Evolutionary conservation across 2,888 invertebrate genomes (phyloP).

Genomic region (Cataglyphis cursor): DNA sequence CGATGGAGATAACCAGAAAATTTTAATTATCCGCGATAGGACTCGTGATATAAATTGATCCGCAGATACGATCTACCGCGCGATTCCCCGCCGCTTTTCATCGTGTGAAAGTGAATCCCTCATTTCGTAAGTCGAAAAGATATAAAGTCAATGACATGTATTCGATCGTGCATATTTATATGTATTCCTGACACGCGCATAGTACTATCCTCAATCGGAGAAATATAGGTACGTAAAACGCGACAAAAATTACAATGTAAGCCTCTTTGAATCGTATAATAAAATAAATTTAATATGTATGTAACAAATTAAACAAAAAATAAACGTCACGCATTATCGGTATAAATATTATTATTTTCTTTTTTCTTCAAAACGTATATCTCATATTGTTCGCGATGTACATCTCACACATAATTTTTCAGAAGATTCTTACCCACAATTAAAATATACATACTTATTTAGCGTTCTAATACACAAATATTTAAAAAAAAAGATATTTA

Average conservation of each 20-base stretch:
- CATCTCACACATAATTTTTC: neutral
- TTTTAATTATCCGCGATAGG: conserved; percentile 60
- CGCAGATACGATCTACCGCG: conserved; percentile 60
- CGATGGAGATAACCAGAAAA: conserved; percentile 33
- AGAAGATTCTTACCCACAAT: neutral
- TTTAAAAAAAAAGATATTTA: too few species aligned
- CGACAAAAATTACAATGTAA: neutral
- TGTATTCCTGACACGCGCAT: neutral
- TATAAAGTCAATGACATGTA: conserved; percentile 57
- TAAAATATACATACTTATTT: neutral
- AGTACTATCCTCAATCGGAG: neutral
- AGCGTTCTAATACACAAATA: too few species aligned
- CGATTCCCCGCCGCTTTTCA: conserved; percentile 66
- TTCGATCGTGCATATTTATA: neutral
- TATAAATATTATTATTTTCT: neutral
- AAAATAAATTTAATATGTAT: neutral
- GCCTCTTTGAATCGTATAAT: neutral
- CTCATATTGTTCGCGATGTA: neutral
- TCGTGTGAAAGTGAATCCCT: conserved; percentile 73
- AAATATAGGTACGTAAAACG: neutral
- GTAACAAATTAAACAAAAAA: neutral
- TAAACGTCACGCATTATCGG: neutral
- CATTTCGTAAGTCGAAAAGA: conserved; percentile 61
- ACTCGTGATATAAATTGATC: conserved; percentile 59
- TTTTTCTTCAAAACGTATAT: neutral